Percentiles rank a stretch among this genome's conserved stretches.
These are phyloP conservation scores for Drosophila pectinifera DNA, from an alignment of 1,140 invertebrate species.

Conservation along the genomic window DNA sequence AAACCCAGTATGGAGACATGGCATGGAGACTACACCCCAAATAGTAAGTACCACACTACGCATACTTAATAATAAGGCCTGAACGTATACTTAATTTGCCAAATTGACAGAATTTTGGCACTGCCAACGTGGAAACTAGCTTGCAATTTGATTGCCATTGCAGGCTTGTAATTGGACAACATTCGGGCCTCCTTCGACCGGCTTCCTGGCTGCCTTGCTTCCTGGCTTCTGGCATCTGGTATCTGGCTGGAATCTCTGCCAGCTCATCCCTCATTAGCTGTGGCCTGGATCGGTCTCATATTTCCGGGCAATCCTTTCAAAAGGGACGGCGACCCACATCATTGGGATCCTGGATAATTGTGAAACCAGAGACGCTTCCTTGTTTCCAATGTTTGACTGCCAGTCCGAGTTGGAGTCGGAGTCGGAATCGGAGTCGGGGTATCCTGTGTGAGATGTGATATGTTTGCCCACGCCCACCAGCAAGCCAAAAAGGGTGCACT, in stretches of 20 bases:
- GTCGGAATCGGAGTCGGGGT: too few species aligned
- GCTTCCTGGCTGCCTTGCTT: neutral
- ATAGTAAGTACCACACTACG: neutral
- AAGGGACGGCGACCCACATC: neutral
- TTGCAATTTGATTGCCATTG: neutral
- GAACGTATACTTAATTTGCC: neutral
- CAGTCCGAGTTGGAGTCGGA: neutral
- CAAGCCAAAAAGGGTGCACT: neutral
- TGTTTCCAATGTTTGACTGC: neutral
- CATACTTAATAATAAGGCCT: neutral
- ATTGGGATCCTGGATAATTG: constrained; percentile 9
- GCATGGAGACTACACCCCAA: too few species aligned
- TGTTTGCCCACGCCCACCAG: constrained; percentile 11
- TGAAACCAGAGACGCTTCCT: constrained; percentile 6
- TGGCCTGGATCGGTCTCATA: constrained; percentile 5
- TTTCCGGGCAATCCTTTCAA: constrained; percentile 11
- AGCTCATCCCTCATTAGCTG: constrained; percentile 2
- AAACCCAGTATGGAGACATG: too few species aligned
- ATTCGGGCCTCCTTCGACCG: too few species aligned
- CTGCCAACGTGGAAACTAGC: too few species aligned
- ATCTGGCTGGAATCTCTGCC: too few species aligned
- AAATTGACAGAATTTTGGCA: neutral
- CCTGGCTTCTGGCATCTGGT: too few species aligned
- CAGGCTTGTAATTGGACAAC: neutral
- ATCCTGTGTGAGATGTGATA: neutral